Base-by-base conservation (phyloP, 92 coral and sea anemone genomes). In the Epizoanthus ramosus region DNA sequence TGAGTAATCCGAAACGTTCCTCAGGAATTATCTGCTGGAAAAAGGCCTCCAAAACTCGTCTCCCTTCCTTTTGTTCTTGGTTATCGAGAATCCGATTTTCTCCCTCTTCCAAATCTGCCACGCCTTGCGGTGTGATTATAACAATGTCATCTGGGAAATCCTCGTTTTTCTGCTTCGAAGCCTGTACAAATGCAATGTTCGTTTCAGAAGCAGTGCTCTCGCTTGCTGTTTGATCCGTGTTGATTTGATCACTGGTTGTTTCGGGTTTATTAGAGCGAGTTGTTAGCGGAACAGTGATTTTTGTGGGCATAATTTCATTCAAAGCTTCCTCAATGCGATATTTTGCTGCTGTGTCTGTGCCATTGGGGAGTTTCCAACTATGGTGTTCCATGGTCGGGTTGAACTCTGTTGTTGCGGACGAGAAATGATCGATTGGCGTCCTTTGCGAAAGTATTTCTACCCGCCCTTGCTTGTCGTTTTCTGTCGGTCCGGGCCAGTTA, bases 21-120 rank as follows among this genome's bases (percentile, higher is more conserved):
- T 88, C 92, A 3, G 92, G 94, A 31, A 93, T 84, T 16, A 93
- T 94, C 75, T 93, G 94, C 79, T 91, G 92, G 71, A 93, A 93
- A 79, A 93, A 93, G 4, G 91, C 90, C 31, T 86, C 82, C 41
- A 93, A 80, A 31, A 93, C 80, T 18, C 84, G 92, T 35, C 89
- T 92, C 2, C 97, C 97, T 10, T 89, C 85, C 18, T 67, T 72
- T 35, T 68, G 83, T n/a, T 85, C 71, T 9, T 68, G 69, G 66
- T 69, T 83, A 4, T 66, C 70, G 79, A 16, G 79, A 4, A 60
- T 81, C n/a, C 72, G 28, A 58, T 74, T 93, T 60, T 52, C 81
- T 10, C 52, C 64, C 17, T 80, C 84, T 25, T 23, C 14, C 25
- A 53, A 43, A n/a, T 31, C 47, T 14, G 63, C 25, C 19, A 22